These are phyloP conservation scores for Platichthys stellatus DNA, from an alignment of 2,113 vertebrate genomes.

Conservation along the genomic window DNA sequence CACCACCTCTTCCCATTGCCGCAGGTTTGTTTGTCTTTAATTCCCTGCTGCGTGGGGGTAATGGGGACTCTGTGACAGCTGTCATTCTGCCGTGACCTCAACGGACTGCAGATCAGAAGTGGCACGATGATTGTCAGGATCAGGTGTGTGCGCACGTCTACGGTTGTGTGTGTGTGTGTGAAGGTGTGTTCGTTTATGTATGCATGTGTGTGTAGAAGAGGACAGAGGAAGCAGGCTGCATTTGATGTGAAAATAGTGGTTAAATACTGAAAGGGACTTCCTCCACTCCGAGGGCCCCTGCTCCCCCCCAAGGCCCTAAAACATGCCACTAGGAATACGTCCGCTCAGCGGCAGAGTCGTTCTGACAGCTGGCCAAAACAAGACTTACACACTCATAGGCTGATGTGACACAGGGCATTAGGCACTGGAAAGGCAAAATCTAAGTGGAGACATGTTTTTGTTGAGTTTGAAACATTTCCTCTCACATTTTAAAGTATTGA, in stretches of 20 bases:
- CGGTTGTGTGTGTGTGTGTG: slow-evolving; percentile 17
- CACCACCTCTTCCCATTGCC: slow-evolving; percentile 66
- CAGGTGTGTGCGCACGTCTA: slow-evolving; percentile 62
- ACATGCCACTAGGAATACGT: slow-evolving; percentile 79
- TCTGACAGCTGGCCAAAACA: slow-evolving; percentile 81
- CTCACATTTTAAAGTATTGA: slow-evolving; percentile 21
- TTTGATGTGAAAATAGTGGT: slow-evolving; percentile 75
- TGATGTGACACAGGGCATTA: slow-evolving; percentile 75
- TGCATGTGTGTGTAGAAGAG: slow-evolving; percentile 11
- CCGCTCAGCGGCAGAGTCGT: slow-evolving; percentile 65
- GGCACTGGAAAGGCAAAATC: slow-evolving; percentile 51
- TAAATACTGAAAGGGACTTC: slow-evolving; percentile 77
- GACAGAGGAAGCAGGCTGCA: slow-evolving; percentile 22
- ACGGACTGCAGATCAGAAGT: slow-evolving; percentile 74
- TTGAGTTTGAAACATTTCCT: slow-evolving; percentile 53
- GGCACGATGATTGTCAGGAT: slow-evolving; percentile 81
- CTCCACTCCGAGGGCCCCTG: slow-evolving; percentile 57
- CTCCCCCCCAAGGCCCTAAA: slow-evolving; percentile 52
- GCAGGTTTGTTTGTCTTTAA: slow-evolving; percentile 84
- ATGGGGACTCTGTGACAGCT: slow-evolving; percentile 82
- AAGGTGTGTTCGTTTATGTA: slow-evolving; percentile 20
- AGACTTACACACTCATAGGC: slow-evolving; percentile 67
- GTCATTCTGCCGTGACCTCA: slow-evolving; percentile 82
- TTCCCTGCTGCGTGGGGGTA: slow-evolving; percentile 77
- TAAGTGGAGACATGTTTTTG: slow-evolving; percentile 28